Evolutionary conservation across 2,113 vertebrate genomes (phyloP).

Genomic region (Macheiramphus alcinus): DNA sequence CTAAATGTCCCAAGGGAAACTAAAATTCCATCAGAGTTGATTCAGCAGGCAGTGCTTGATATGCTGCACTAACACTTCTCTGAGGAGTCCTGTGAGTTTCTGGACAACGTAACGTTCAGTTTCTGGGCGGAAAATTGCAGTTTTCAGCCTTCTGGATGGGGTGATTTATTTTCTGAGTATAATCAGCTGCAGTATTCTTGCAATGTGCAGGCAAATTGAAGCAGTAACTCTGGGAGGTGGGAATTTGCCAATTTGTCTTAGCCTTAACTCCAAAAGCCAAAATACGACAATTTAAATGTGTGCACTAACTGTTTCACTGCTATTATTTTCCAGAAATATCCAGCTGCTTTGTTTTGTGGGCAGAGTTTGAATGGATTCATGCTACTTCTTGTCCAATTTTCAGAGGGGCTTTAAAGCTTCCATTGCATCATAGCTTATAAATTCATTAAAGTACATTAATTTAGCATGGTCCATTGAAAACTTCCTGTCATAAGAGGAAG

Average conservation of each 20-base stretch:
- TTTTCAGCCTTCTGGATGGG: slow-evolving; percentile 25
- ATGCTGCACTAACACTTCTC: not conserved
- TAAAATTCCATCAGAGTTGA: not conserved
- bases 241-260: slow-evolving; percentile 44
- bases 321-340: slow-evolving; percentile 47
- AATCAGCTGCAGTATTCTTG: slow-evolving; percentile 21
- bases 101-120: not conserved
- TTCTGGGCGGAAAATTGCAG: slow-evolving; percentile 8
- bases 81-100: slow-evolving; percentile 7
- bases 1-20: slow-evolving; percentile 1
- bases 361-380: slow-evolving; percentile 7
- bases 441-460: slow-evolving; percentile 40
- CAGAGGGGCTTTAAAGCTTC: slow-evolving; percentile 32
- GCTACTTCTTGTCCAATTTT: not conserved
- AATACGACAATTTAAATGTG: not conserved
- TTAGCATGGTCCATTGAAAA: slow-evolving; percentile 41
- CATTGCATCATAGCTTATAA: slow-evolving; percentile 56
- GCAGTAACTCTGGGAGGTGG: slow-evolving; percentile 42
- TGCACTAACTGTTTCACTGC: not conserved
- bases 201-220: not conserved
- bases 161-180: slow-evolving; percentile 44
- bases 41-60: not conserved
- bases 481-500: slow-evolving; percentile 46
- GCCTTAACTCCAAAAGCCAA: not conserved
- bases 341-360: slow-evolving; percentile 47